Base-by-base conservation (phyloP, 2,888 invertebrate genomes). In the Xylota segnis region DNA sequence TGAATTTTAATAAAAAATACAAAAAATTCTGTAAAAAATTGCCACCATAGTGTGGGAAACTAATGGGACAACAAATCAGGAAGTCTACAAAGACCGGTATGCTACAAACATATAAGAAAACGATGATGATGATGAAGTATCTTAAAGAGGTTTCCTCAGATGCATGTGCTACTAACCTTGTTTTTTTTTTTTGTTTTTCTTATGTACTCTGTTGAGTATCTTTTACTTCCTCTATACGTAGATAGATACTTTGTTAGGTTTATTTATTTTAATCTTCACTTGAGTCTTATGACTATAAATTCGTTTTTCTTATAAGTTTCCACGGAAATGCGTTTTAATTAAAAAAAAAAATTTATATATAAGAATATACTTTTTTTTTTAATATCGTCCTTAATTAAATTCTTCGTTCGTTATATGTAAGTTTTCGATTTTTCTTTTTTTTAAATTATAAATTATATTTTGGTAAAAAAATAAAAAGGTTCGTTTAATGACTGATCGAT, bases 401-500 rank as follows among this genome's bases (percentile, higher is more conserved):
- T 10, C 18, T 77, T 83, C 71, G 74, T 88, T 82, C 61, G 58
- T 63, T 76, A 54, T 43, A 56, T 23, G 45, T 56, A 50, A 56
- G 4, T 66, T 43, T n/a, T 47, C 18, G 16, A 47, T 65, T 27
- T 18, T 43, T 2, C 16, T 65, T 47, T 32, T 70, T 37, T 50
- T 29, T 10, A 10, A 23, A 29, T 59, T 29, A 18, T 18, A 43
- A 9, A 43, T n/a, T 32, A 37, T 32, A 10, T 34, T 52, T n/a
- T 9, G 27, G 45, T 65, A 56, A 65, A 54, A 37, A 18, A 54
- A 75, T 34, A 65, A 63, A 23, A 16, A 47, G 9, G 45, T 75
- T 84, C 84, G 84, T 84, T 81, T 32, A 2, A 9, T 61, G 83
- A 83, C 83, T 78, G 61, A 83, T 83, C 83, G 54, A 56, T 2